phyloP scores from a whole-genome alignment of 2,888 invertebrate genomes.

The Pyrgus malvae region DNA sequence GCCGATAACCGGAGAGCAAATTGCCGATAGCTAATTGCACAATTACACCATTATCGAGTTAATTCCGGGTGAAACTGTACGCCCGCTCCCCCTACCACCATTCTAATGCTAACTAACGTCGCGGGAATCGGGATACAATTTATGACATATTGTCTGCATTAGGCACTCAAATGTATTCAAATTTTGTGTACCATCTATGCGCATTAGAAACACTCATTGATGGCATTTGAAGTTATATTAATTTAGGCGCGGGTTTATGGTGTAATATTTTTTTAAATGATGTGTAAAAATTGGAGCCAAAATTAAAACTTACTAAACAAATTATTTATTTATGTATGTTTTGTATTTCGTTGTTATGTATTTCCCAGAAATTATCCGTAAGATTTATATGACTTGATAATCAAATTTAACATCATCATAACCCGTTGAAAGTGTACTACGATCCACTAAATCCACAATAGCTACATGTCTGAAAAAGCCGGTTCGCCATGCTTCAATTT shows the following conservation, averaged over 20 bases:
- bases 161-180: conserved; percentile 40
- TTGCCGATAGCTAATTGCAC: conserved; percentile 71
- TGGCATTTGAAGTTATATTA: not conserved
- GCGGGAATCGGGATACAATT: conserved; percentile 55
- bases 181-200: conserved; percentile 4
- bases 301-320: no score
- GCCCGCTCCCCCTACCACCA: conserved; percentile 39
- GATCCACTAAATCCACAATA: no score
- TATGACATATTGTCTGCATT: conserved; percentile 59
- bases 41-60: conserved; percentile 77
- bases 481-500: no score
- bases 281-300: no score
- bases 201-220: conserved; percentile 1
- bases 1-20: conserved; percentile 62
- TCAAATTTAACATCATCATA: no score
- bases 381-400: no score
- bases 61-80: conserved; percentile 73
- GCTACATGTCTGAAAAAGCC: no score
- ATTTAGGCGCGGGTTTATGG: not conserved
- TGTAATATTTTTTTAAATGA: no score
- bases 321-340: no score
- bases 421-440: no score
- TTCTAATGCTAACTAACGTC: conserved; percentile 71
- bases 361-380: no score
- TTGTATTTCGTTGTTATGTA: no score